Base-by-base conservation (phyloP, 2,888 invertebrate genomes). In the Ferrisia virgata region DNA sequence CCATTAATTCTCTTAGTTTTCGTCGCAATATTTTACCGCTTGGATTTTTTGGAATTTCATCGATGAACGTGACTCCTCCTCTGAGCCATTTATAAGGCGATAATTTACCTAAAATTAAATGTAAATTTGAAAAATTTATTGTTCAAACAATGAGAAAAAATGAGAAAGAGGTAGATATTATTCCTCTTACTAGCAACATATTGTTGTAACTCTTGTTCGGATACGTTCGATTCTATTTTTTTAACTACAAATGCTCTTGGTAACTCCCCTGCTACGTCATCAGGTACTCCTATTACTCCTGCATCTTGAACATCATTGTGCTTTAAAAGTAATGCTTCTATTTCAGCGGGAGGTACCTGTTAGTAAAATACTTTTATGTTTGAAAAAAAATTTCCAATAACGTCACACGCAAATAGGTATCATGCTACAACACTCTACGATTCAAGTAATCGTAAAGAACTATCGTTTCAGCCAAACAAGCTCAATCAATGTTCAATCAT, bases 291-390 rank as follows among this genome's bases (percentile, higher is more conserved):
- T 87, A 96, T 91, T 53, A 97, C 96, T 40, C 94, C 96, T 25
- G 92, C 93, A 87, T 96, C 96, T 84, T 91, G 91, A 80, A 96
- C 92, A 82, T 91, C 91, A 0, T 91, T 90, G 89, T 94, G 92
- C 47, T 92, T 92, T 82, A 95, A 89, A 47, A 97, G 88, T 79
- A 96, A 87, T n/a, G 93, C 93, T 89, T 97, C 97, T 47, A 97
- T 89, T 89, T 97, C 96, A 0, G 96, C 96, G 1, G 96, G 96
- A 0, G 96, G 93, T 58, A 95, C 94, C 91, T 95, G 93, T 6
- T 47, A 82, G 0, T 82, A n/a, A 53, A 31, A 13, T 11, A n/a
- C n/a, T n/a, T n/a, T n/a, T n/a, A n/a, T n/a, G n/a, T n/a, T n/a
- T n/a, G n/a, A n/a, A n/a, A n/a, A n/a, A n/a, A n/a, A n/a, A n/a